These are phyloP conservation scores for Heliconius sara DNA, from an alignment of 2,888 invertebrate species.

Conservation along the genomic window DNA sequence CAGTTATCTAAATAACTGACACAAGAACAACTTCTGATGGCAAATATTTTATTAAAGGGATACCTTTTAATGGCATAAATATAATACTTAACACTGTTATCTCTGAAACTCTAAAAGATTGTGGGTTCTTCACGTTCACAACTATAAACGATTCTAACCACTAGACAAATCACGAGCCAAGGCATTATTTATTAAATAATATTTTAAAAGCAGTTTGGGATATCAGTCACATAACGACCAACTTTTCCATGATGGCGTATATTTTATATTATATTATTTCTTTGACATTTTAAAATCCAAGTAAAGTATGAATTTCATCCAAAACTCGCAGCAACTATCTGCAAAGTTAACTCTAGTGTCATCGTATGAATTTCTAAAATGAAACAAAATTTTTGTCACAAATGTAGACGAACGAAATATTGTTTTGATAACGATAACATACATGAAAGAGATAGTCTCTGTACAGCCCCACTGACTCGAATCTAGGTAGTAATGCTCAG, in stretches of 20 bases:
- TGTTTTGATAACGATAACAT: neutral
- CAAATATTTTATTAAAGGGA: too few species aligned
- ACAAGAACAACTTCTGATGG: too few species aligned
- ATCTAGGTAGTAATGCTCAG: neutral
- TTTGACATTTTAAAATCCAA: neutral
- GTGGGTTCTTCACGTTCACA: too few species aligned
- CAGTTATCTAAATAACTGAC: too few species aligned
- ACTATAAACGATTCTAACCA: too few species aligned
- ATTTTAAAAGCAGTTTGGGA: too few species aligned
- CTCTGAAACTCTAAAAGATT: too few species aligned
- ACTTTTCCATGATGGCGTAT: neutral
- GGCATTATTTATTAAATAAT: too few species aligned
- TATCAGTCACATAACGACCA: neutral
- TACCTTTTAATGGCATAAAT: too few species aligned
- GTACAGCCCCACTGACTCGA: neutral
- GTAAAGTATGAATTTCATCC: neutral
- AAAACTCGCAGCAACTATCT: conserved; percentile 13
- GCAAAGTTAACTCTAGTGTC: neutral
- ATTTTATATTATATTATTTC: neutral
- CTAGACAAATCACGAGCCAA: too few species aligned
- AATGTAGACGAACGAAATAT: neutral
- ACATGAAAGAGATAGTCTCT: neutral
- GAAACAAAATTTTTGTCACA: neutral
- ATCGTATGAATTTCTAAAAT: conserved; percentile 16
- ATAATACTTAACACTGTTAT: too few species aligned